These are phyloP conservation scores for Polylopha cassiicola DNA, from an alignment of 2,888 invertebrate genomes.

Conservation along the genomic window DNA sequence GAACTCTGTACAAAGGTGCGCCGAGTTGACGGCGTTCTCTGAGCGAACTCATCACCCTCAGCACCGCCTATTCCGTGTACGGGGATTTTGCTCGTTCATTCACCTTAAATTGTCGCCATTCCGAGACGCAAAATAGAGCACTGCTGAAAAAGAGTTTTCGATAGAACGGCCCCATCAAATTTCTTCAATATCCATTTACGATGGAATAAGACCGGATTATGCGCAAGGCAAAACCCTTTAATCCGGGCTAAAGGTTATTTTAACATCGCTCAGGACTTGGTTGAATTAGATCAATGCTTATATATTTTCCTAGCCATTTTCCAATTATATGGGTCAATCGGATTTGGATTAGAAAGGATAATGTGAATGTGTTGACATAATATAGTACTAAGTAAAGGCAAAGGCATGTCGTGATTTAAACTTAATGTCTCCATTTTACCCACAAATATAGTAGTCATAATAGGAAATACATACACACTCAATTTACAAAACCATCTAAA, in stretches of 20 bases:
- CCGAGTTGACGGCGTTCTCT: conserved; percentile 5
- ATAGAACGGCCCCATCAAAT: conserved; percentile 67
- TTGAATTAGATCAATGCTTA: conserved; percentile 43
- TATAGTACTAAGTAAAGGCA: conserved; percentile 13
- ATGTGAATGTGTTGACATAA: conserved; percentile 18
- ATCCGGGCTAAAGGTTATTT: conserved; percentile 63
- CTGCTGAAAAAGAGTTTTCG: conserved; percentile 67
- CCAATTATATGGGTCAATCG: conserved; percentile 34
- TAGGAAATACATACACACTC: too few relatives aligned
- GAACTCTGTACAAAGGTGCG: conserved; percentile 21
- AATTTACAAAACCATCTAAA: too few relatives aligned
- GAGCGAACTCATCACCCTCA: conserved; percentile 66
- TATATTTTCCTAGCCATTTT: conserved; percentile 30
- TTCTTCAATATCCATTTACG: conserved; percentile 72
- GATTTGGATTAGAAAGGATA: conserved; percentile 14
- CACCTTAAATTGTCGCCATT: conserved; percentile 74
- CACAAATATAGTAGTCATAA: too few relatives aligned
- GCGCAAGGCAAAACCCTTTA: conserved; percentile 64
- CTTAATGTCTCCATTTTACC: too few relatives aligned
- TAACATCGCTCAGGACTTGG: conserved; percentile 51
- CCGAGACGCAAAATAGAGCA: conserved; percentile 68
- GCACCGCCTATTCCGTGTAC: conserved; percentile 73
- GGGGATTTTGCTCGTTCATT: conserved; percentile 72
- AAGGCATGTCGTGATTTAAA: too few relatives aligned
- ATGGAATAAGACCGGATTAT: conserved; percentile 69